Base-by-base conservation (phyloP, 2,113 vertebrate genomes). In the Solea solea region DNA sequence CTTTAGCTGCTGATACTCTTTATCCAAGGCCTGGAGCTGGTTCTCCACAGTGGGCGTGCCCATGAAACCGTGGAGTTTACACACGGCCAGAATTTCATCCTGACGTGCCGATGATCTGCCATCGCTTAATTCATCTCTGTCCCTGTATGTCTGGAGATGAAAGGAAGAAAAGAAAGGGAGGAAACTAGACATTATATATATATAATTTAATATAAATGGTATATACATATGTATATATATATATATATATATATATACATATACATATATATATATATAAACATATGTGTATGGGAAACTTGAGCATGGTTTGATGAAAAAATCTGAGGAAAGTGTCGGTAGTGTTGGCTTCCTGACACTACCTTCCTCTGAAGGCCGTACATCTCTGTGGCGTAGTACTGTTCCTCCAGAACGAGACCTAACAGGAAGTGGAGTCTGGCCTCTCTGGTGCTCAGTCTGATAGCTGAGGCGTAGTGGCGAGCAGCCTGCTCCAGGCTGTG, bases 51-150 rank as follows among this genome's bases (percentile, higher is more conserved):
- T 91, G 34, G 88, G 88, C 1, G 50, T 75, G 48, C 85, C 84
- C 1, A 28, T 51, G 72, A 90, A 86, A 27, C 93, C 90, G 13
- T 93, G 89, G 67, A 93, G 91, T 39, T 78, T 89, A 69, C 91
- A 93, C 64, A 93, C 89, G 13, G 90, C 90, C 76, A 89, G 74
- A 74, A 93, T 79, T 74, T 93, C 92, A 3, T 94, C 89, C 69
- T 90, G 88, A 49, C 66, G 87, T 3, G 90, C 83, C 13, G 88
- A 56, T 6, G 82, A 75, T 69, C 92, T 86, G 58, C 91, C 91
- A 14, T 81, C 64, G n/a, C 78, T 82, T 7, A 85, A 14, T 51
- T 87, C 86, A 15, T 63, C 76, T 40, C 42, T 68, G 45, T 79
- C 76, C 21, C 44, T 83, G 16, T 90, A 80, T 48, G 56, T 60